Base-by-base conservation (phyloP, 2,113 vertebrate species). In the Zosterops borbonicus region DNA sequence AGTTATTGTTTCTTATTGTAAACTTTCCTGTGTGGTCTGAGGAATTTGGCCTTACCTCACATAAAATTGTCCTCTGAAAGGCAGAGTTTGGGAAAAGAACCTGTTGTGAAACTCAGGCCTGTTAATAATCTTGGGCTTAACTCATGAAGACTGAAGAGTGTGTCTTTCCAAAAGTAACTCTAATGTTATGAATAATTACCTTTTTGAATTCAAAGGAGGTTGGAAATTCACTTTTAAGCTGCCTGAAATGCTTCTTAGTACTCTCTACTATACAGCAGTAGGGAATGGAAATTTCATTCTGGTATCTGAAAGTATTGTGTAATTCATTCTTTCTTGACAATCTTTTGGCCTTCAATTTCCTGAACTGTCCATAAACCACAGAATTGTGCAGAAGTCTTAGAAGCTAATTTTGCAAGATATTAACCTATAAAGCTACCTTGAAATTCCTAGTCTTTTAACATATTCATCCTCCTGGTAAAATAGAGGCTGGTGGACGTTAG, bases 261-360 rank as follows among this genome's bases (percentile, higher is more conserved):
- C 73, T 83, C 80, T 91, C 73, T 96, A 67, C 73, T 89, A 49
- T 86, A 87, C 60, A 96, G 78, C 83, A 75, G 41, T 70, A 94
- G 91, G 92, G 79, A 96, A 95, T 75, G 73, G 86, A 96, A 96
- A 94, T 96, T 95, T 97, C 79, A 87, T 95, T 97, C 87, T 97
- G 50, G 31, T 94, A 97, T 92, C 89, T 96, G 87, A 96, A 95
- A 60, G 64, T 96, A 83, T 79, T 21, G 6, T 97, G 76, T 92
- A 97, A 96, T 97, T 97, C 2, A 35, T 63, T 97, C 60, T 95
- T 96, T 96, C 79, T 87, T 92, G 91, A 93, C 28, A 33, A 75
- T 78, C 37, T 95, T 85, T 94, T 97, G 86, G 52, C 31, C 79
- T 95, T 93, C 97, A 73, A 94, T 94, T 97, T 97, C 37, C 92